A percentile compares a stretch with the other conserved stretches of the same genome.
phyloP scores from a whole-genome alignment of 2,113 vertebrate species.

The Peromyscus polionotus region DNA sequence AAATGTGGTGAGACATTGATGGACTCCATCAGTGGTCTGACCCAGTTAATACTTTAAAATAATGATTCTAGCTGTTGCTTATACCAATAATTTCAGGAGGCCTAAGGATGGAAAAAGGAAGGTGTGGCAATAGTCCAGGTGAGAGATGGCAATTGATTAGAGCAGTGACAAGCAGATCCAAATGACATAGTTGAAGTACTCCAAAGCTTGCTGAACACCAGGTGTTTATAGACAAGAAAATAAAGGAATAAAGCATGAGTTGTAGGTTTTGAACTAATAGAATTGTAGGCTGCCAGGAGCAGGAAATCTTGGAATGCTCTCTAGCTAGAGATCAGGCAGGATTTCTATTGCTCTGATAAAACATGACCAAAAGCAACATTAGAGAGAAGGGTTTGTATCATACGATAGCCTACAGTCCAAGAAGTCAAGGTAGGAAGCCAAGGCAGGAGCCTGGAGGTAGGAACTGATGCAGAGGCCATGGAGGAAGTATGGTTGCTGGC shows the following conservation, averaged over 20 bases:
- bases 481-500: neutral
- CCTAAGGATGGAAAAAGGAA: neutral
- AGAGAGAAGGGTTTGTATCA: neutral
- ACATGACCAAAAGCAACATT: neutral
- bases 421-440: neutral
- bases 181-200: neutral
- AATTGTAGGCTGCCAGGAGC: neutral
- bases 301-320: neutral
- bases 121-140: neutral
- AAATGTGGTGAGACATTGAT: neutral
- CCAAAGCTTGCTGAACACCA: neutral
- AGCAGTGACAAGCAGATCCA: neutral
- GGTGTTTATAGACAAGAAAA: neutral
- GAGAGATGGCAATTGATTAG: neutral
- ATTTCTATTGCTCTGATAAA: neutral
- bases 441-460: neutral
- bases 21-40: neutral
- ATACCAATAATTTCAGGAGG: neutral
- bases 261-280: neutral
- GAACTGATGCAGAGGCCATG: neutral
- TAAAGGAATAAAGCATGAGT: neutral
- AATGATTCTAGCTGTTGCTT: neutral
- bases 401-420: neutral
- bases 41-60: constrained; percentile 7
- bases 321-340: neutral